These are phyloP conservation scores for Oncorhynchus keta DNA, from an alignment of 2,113 vertebrate genomes.

Conservation along the genomic window DNA sequence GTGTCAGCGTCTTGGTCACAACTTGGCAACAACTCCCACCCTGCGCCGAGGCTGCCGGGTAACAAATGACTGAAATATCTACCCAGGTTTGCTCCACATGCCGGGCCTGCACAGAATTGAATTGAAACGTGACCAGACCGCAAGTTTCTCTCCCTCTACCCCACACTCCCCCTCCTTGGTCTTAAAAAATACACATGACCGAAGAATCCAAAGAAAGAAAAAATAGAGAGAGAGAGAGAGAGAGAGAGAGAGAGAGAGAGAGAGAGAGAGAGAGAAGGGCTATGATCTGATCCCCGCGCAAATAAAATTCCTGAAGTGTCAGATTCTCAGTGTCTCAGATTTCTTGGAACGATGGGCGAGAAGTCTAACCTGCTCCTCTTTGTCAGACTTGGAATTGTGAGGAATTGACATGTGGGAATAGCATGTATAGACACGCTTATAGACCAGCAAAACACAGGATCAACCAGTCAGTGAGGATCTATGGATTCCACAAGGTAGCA, in stretches of 20 bases:
- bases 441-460: slow-evolving; percentile 18
- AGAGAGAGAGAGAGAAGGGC: slow-evolving; percentile 18
- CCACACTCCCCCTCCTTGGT: not conserved
- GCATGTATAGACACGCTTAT: slow-evolving; percentile 59
- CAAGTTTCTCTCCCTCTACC: slow-evolving; percentile 25
- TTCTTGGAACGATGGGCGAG: slow-evolving; percentile 40
- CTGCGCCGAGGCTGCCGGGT: slow-evolving; percentile 45
- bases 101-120: slow-evolving; percentile 30
- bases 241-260: not conserved
- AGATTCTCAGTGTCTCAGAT: slow-evolving; percentile 60
- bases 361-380: slow-evolving; percentile 66
- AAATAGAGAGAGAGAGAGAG: not conserved
- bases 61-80: slow-evolving; percentile 61
- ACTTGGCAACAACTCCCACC: slow-evolving; percentile 46
- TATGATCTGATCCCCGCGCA: slow-evolving; percentile 67
- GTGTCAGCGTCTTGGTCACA: slow-evolving; percentile 65
- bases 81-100: slow-evolving; percentile 63
- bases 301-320: slow-evolving; percentile 64
- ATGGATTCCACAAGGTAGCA: slow-evolving; percentile 1
- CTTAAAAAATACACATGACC: slow-evolving; percentile 2
- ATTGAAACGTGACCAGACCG: slow-evolving; percentile 66
- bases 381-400: slow-evolving; percentile 63
- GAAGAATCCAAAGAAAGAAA: not conserved
- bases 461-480: slow-evolving; percentile 40
- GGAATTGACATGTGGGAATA: slow-evolving; percentile 61